A percentile compares a stretch with the other conserved stretches of the same genome.
Evolutionary conservation across 64 coral and sea anemone species (phyloP).

Genomic region (Porites lutea): DNA sequence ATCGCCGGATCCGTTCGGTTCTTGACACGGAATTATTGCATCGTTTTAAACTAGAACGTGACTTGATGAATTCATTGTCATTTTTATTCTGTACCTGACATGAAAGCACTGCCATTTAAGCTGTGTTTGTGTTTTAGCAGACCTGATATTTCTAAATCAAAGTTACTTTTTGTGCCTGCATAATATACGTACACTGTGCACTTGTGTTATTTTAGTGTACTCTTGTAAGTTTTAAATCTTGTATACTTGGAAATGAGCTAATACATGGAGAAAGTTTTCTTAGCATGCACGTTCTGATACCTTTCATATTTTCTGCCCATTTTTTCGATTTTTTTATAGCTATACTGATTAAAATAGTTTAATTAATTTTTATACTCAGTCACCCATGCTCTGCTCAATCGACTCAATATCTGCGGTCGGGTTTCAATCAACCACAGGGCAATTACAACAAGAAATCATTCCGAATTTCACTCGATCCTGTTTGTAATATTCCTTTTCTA

Average conservation of each 20-base stretch:
- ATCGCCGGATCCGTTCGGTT: neutral
- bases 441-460: neutral
- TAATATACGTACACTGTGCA: slow-evolving; percentile 1
- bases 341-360: neutral
- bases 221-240: neutral
- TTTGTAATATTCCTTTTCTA: neutral
- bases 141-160: neutral
- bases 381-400: neutral
- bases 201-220: neutral
- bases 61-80: neutral
- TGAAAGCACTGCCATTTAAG: neutral
- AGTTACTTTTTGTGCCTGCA: neutral
- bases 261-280: neutral
- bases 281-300: neutral
- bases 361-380: slow-evolving; percentile 5
- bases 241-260: neutral
- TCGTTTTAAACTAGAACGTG: neutral
- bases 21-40: neutral
- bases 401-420: neutral
- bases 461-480: neutral
- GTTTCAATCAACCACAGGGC: neutral
- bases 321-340: neutral
- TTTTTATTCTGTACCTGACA: neutral
- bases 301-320: neutral
- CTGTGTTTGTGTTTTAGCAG: neutral